phyloP scores from a whole-genome alignment of 2,888 invertebrate genomes.

The Tachystola acroxantha region DNA sequence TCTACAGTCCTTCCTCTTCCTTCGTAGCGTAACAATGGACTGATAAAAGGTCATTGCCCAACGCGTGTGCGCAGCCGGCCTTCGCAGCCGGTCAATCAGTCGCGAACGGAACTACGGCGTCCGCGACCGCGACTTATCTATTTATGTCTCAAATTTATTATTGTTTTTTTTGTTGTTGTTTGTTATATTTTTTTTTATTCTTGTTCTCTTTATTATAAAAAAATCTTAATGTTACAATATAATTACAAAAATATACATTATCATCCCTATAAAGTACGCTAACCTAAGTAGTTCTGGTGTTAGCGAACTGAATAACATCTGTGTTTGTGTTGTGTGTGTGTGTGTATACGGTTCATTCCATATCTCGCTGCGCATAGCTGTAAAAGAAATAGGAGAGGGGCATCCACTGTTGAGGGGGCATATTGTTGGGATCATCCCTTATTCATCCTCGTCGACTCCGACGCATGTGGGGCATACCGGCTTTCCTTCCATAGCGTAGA shows the following conservation, averaged over 20 bases:
- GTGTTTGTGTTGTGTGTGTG: conserved; percentile 38
- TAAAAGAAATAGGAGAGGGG: conserved; percentile 67
- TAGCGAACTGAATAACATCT: conserved; percentile 33
- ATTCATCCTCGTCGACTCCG: conserved; percentile 92
- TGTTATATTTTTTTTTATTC: conserved; percentile 42
- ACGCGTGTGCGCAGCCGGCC: conserved; percentile 52
- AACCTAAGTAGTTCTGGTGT: conserved; percentile 30
- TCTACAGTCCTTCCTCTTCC: conserved; percentile 25
- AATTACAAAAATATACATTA: conserved; percentile 74
- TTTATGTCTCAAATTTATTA: conserved; percentile 32
- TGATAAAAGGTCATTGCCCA: conserved; percentile 63
- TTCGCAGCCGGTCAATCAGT: conserved; percentile 31
- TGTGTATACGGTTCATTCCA: conserved; percentile 38
- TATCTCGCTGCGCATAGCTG: conserved; percentile 62
- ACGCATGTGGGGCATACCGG: conserved; percentile 97
- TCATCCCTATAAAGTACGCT: conserved; percentile 50
- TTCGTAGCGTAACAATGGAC: conserved; percentile 39
- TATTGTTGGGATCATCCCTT: conserved; percentile 47
- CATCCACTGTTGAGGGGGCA: conserved; percentile 48
- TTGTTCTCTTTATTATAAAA: conserved; percentile 75
- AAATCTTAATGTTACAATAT: conserved; percentile 73
- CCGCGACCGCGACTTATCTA: conserved; percentile 18
- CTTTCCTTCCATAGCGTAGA: conserved; percentile 98
- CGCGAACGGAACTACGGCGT: conserved; percentile 26
- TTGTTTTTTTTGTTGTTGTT: conserved; percentile 47